phyloP scores from a whole-genome alignment of 53 echinoderm and acorn worm genomes.

The Henricia sp. region DNA sequence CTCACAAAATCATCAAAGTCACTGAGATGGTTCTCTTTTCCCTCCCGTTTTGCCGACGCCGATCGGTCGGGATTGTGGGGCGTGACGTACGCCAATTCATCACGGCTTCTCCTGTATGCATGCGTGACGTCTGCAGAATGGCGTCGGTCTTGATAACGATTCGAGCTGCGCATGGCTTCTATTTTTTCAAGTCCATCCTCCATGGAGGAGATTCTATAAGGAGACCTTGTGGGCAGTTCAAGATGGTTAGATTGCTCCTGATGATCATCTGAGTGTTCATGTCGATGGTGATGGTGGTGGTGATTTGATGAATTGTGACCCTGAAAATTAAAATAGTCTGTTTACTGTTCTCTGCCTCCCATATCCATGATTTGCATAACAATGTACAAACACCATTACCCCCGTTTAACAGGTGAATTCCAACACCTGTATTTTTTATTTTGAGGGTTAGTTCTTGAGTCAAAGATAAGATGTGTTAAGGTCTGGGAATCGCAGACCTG shows the following conservation, averaged over 20 bases:
- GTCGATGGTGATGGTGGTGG: conserved; percentile 35
- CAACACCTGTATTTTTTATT: too few species aligned
- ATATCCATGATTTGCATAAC: too few species aligned
- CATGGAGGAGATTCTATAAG: conserved; percentile 96
- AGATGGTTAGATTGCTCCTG: conserved; percentile 62
- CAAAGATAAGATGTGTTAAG: too few species aligned
- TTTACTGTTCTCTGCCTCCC: too few species aligned
- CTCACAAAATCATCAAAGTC: conserved; percentile 89
- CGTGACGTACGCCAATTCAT: conserved; percentile 12
- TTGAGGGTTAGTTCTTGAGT: too few species aligned
- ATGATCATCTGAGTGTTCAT: neutral
- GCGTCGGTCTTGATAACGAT: conserved; percentile 8
- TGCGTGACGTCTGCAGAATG: conserved; percentile 55
- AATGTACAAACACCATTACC: too few species aligned
- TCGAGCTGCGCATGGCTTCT: conserved; percentile 70
- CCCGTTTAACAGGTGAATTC: too few species aligned
- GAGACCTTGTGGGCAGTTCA: conserved; percentile 84
- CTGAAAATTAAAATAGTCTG: too few species aligned
- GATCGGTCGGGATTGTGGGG: neutral
- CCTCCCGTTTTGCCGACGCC: neutral
- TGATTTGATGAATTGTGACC: conserved; percentile 48
- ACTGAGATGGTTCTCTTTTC: conserved; percentile 66
- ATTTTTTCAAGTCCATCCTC: conserved; percentile 96
- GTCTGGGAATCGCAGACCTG: too few species aligned
- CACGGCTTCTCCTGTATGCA: neutral